Evolutionary conservation across 2,888 invertebrate species (phyloP).

Genomic region (Sceliomorpha sp.): DNA sequence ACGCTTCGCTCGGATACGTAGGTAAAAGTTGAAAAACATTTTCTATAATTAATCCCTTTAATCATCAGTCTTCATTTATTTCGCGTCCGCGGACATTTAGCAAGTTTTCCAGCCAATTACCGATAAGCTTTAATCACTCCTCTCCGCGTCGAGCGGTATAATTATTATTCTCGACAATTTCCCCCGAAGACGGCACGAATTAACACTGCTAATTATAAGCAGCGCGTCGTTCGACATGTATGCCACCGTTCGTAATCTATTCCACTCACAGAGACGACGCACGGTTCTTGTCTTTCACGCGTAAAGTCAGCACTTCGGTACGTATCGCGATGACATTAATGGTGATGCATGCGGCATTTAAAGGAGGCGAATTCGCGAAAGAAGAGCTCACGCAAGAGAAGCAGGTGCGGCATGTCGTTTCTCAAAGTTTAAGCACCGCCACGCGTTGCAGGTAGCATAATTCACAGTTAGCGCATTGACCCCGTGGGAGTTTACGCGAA

Average conservation of each 20-base stretch:
- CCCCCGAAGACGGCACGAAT: conserved; percentile 53
- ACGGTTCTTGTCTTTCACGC: conserved; percentile 31
- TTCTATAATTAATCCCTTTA: conserved; percentile 16
- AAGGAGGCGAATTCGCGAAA: conserved; percentile 49
- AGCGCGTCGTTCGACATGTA: conserved; percentile 51
- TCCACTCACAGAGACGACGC: conserved; percentile 16
- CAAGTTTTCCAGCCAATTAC: conserved; percentile 53
- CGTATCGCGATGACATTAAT: conserved; percentile 52
- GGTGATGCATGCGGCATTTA: conserved; percentile 55
- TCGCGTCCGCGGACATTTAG: conserved; percentile 38
- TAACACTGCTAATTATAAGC: conserved; percentile 56
- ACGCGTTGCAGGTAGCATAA: conserved; percentile 59
- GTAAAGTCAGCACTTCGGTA: conserved; percentile 46
- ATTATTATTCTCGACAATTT: conserved; percentile 56
- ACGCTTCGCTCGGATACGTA: too few relatives aligned
- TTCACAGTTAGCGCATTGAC: conserved; percentile 60
- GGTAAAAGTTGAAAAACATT: too few relatives aligned
- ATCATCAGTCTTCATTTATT: conserved; percentile 42
- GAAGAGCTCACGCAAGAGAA: conserved; percentile 33
- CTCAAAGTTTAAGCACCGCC: conserved; percentile 54
- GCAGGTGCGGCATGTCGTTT: conserved; percentile 31
- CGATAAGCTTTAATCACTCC: conserved; percentile 55
- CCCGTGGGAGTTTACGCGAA: conserved; percentile 58
- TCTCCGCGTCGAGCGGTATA: conserved; percentile 33
- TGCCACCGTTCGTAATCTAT: conserved; percentile 39